Evolutionary conservation across 2,113 vertebrate genomes (phyloP).

Genomic region (Actenoides lindsayi): DNA sequence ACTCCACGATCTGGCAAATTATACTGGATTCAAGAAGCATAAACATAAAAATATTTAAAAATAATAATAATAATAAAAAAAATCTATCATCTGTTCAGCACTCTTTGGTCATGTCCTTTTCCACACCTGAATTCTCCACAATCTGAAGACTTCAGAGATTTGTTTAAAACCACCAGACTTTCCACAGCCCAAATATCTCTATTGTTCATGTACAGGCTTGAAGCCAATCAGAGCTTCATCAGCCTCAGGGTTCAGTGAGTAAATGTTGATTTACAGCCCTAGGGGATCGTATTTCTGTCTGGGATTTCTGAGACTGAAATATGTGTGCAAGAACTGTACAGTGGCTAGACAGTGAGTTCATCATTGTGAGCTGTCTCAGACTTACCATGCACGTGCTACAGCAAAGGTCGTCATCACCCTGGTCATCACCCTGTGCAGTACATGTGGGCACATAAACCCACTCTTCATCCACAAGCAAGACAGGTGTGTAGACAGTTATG

Average conservation of each 20-base stretch:
- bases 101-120: not conserved
- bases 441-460: not conserved
- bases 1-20: not conserved
- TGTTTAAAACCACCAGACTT: not conserved
- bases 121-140: not conserved
- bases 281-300: conserved; percentile 19
- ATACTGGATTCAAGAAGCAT: not conserved
- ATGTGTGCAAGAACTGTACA: not conserved
- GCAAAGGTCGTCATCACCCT: not conserved
- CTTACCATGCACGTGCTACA: not conserved
- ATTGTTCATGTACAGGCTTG: not conserved
- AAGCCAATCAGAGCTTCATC: not conserved
- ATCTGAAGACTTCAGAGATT: not conserved
- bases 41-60: not conserved
- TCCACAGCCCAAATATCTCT: not conserved
- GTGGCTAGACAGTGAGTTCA: conserved; percentile 55
- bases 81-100: not conserved
- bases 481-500: not conserved
- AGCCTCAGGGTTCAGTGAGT: not conserved
- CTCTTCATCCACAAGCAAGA: not conserved
- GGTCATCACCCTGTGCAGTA: not conserved
- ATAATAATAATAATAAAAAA: not conserved
- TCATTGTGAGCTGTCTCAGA: not conserved
- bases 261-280: conserved; percentile 9
- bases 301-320: conserved; percentile 7